Base-by-base conservation (phyloP, 2,113 vertebrate species). In the Gymnorhina tibicen region DNA sequence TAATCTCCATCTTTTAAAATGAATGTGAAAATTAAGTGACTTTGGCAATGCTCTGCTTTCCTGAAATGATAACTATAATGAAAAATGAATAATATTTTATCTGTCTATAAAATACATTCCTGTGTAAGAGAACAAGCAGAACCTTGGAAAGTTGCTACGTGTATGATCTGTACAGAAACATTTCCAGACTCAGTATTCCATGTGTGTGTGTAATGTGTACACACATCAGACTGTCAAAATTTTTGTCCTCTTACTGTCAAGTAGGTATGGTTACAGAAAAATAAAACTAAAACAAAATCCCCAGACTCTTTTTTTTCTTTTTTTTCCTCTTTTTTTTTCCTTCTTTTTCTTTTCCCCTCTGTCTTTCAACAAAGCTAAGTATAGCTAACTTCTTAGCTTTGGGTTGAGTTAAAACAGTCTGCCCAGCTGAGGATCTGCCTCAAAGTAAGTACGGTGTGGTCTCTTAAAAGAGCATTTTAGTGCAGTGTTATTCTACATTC, bases 1-100 rank as follows among this genome's bases (percentile, higher is more conserved):
- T 58, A 91, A 93, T 85, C 37, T 91, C 58, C 27, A 60, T 37
- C 27, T 90, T 70, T 55, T 47, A 85, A 96, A 96, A 96, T 52
- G 20, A 75, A 82, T 63, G 89, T 70, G 82, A 90, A 90, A 96
- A 90, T 91, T 42, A 75, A 85, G 42, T 87, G 37, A 81, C 41
- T 69, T 78, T 58, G 55, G 24, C 84, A 93, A 85, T 42, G 66
- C 28, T 72, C 52, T 91, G 23, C 27, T 95, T 87, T 91, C 50
- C 50, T 83, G 37, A 64, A 73, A 79, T 83, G 13, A 55, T 47
- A 72, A 59, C 9, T 78, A 30, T 68, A 94, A 79, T 58, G 49
- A 83, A 73, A 89, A 89, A 80, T 42, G 4, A 78, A 39, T n/a
- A 75, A 27, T 77, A 78, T 60, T 91, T 76, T 59, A 47, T 85